Conservation (phyloP, 2,888 invertebrate species). For the Ptychoptera albimana region DNA sequence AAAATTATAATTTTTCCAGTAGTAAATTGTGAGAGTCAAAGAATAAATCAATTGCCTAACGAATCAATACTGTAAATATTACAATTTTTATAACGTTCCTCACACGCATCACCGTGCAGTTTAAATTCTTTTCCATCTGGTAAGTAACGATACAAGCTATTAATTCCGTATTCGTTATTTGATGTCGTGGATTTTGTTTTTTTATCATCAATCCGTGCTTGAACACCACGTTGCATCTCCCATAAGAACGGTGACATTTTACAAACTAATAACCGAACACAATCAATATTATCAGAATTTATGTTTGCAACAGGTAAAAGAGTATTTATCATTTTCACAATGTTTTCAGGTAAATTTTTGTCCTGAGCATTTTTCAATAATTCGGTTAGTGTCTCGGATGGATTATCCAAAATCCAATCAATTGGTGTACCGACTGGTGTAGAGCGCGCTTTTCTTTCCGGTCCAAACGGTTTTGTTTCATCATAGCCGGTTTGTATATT, state of each 20-base stretch:
- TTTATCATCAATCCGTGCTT: conserved; percentile 19
- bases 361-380: conserved; percentile 44
- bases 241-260: conserved; percentile 60
- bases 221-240: conserved; percentile 57
- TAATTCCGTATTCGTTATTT: conserved; percentile 3
- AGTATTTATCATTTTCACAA: conserved; percentile 42
- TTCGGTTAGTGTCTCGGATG: conserved; percentile 37
- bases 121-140: conserved; percentile 43
- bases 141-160: conserved; percentile 32
- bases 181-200: conserved; percentile 14
- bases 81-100: conserved; percentile 38
- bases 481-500: conserved; percentile 18
- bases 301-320: conserved; percentile 28
- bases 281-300: conserved; percentile 41
- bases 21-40: not conserved
- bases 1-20: too few relatives aligned
- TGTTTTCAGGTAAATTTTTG: conserved; percentile 40
- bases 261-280: conserved; percentile 56
- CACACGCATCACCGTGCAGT: conserved; percentile 43
- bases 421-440: conserved; percentile 26
- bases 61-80: conserved; percentile 13
- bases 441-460: conserved; percentile 13
- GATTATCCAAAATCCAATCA: conserved; percentile 45
- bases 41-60: not conserved
- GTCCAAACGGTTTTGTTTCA: conserved; percentile 19